Conservation (phyloP, 2,113 vertebrate species). For the Urocitellus parryii region DNA sequence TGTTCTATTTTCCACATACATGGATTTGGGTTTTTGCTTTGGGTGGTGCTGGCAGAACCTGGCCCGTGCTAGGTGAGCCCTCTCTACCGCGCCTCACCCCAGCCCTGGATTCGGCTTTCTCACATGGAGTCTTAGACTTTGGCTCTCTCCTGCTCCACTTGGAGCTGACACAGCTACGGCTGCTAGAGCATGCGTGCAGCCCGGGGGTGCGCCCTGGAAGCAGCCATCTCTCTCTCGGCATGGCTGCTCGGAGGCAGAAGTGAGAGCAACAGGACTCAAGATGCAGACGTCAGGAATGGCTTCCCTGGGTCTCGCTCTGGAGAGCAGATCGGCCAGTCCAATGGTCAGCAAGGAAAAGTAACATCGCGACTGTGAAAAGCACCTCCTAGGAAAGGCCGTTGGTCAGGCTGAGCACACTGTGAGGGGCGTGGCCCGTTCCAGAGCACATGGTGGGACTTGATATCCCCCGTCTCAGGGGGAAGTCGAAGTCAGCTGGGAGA, state of each 20-base stretch:
- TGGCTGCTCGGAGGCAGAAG: neutral
- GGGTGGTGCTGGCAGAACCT: neutral
- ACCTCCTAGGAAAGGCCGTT: accelerated
- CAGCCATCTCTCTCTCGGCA: neutral
- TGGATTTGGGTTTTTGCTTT: too few species aligned
- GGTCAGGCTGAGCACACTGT: neutral
- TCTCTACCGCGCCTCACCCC: too few species aligned
- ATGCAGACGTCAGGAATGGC: accelerated
- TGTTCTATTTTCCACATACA: neutral
- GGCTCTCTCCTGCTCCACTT: neutral
- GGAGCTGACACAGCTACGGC: too few species aligned
- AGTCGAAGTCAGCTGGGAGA: neutral
- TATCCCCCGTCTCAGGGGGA: accelerated
- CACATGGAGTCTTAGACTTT: neutral
- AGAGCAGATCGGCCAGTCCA: neutral
- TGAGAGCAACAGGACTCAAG: neutral
- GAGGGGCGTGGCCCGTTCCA: neutral
- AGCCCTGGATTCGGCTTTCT: neutral
- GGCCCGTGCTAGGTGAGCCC: too few species aligned
- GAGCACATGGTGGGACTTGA: accelerated
- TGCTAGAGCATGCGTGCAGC: neutral
- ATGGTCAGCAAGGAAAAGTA: accelerated
- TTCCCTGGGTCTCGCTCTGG: neutral
- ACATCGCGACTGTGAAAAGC: accelerated
- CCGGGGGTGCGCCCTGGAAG: neutral